These are phyloP conservation scores for Lagopus leucura DNA, from an alignment of 2,113 vertebrate genomes.

Conservation along the genomic window DNA sequence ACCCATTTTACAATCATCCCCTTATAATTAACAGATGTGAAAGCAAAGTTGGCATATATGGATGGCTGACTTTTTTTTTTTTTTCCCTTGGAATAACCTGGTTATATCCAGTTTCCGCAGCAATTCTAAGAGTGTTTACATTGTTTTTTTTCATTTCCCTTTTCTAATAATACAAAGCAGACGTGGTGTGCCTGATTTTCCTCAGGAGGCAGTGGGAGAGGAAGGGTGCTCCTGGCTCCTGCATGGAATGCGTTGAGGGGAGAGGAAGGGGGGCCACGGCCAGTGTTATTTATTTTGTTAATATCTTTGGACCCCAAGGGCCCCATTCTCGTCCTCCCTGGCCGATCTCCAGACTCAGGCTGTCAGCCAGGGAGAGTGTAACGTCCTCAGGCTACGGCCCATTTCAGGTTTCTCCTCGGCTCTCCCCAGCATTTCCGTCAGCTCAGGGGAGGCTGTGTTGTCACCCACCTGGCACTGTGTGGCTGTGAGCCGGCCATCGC, in stretches of 20 bases:
- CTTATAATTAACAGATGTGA: constrained; percentile 44
- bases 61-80: background rate
- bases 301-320: background rate
- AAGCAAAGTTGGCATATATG: background rate
- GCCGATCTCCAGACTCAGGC: constrained; percentile 56
- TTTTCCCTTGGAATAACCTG: constrained; percentile 9
- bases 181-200: background rate
- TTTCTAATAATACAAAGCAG: constrained; percentile 42
- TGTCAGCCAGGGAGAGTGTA: constrained; percentile 7
- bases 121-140: constrained; percentile 40
- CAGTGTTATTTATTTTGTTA: constrained; percentile 52
- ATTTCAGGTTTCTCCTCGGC: constrained; percentile 30
- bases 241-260: background rate
- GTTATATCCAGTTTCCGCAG: constrained; percentile 44
- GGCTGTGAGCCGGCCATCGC: background rate
- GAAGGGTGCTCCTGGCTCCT: constrained; percentile 17
- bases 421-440: background rate
- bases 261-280: constrained; percentile 2
- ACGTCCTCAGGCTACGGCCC: constrained; percentile 23
- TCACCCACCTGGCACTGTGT: background rate
- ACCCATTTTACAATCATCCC: background rate
- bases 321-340: constrained; percentile 37
- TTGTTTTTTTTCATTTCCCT: background rate
- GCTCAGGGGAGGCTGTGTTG: background rate
- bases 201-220: background rate